A percentile compares a stretch with the other conserved stretches of the same genome.
These are phyloP conservation scores for Drosophila burlai DNA, from an alignment of 1,140 invertebrate genomes.

Conservation along the genomic window DNA sequence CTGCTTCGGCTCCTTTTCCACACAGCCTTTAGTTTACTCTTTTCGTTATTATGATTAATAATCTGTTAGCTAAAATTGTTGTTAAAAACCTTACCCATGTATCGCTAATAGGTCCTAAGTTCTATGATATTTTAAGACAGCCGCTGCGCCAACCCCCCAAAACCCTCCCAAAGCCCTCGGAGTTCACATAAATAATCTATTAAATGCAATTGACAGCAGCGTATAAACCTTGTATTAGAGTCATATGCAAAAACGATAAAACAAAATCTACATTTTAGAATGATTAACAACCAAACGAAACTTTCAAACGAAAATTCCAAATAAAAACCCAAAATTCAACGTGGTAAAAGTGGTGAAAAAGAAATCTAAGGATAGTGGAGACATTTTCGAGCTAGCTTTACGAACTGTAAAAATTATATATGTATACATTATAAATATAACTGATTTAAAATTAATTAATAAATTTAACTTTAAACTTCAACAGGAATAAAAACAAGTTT, in stretches of 20 bases:
- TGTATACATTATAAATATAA: constrained; percentile 80
- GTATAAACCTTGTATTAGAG: constrained; percentile 36
- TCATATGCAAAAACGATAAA: constrained; percentile 8
- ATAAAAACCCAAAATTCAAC: constrained; percentile 16
- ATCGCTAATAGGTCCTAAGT: constrained; percentile 49
- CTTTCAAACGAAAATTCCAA: constrained; percentile 20
- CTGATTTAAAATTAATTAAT: constrained; percentile 74
- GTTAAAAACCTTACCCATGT: constrained; percentile 37
- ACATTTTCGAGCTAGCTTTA: constrained; percentile 76
- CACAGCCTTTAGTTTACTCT: constrained; percentile 45
- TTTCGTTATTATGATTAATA: constrained; percentile 37
- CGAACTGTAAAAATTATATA: constrained; percentile 79
- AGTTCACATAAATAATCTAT: constrained; percentile 9
- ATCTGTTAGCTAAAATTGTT: constrained; percentile 73
- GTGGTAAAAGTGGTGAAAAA: constrained; percentile 45
- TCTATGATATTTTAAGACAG: constrained; percentile 63
- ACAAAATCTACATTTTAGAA: not conserved
- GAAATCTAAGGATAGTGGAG: constrained; percentile 28
- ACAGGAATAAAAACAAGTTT: not conserved
- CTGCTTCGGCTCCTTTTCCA: not conserved
- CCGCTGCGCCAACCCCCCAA: constrained; percentile 2
- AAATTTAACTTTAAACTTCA: constrained; percentile 73
- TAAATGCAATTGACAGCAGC: constrained; percentile 8
- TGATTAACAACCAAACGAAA: constrained; percentile 27
- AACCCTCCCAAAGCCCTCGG: not conserved